Base-by-base conservation (phyloP, 2,797 vertebrate species). In the Gobio occitaniae region DNA sequence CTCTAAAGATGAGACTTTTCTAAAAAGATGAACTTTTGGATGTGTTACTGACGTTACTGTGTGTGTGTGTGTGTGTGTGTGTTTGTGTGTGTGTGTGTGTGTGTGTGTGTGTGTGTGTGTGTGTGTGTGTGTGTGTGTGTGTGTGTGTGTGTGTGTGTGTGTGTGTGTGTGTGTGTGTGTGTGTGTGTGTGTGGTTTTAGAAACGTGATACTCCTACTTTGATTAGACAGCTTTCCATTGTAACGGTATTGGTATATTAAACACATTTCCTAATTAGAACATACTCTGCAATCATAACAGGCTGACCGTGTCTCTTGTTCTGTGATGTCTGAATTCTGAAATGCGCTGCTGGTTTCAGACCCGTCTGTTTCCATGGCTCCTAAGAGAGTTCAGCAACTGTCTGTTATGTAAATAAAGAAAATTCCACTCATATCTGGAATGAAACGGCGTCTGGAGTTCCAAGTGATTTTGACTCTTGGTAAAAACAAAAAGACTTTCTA, bases 401-500 rank as follows among this genome's bases (percentile, higher is more conserved):
- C 48, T 84, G 75, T 78, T 56, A 70, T 61, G 75, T 84, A 84
- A 84, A 84, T 84, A 84, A 68, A 69, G n/a, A 69, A 56, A 59
- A 84, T 84, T 84, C 61, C 82, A 41, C 72, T 84, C 72, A 69
- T 84, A 84, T 84, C 82, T 77, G 56, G 16, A n/a, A 50, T 48
- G 17, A 50, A 72, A 44, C n/a, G 25, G 9, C 5, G 11, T 79
- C 54, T 71, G 80, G 10, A 61, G 4, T 11, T 82, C 41, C 10
- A 50, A 81, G 50, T 29, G 19, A 69, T 41, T 68, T 25, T 29
- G 36, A 81, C 50, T 70, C 54, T 71, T 41, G 25, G 52, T 47
- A 71, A 56, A 47, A 79, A 48, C 77, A 79, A 32, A 32, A 32
- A 32, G 59, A 48, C 77, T 61, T 6, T 78, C 38, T 5, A n/a